Evolutionary conservation across 2,888 invertebrate species (phyloP), one percentile per base, ranked within the genome.

Genomic region (Macropis europaea): DNA sequence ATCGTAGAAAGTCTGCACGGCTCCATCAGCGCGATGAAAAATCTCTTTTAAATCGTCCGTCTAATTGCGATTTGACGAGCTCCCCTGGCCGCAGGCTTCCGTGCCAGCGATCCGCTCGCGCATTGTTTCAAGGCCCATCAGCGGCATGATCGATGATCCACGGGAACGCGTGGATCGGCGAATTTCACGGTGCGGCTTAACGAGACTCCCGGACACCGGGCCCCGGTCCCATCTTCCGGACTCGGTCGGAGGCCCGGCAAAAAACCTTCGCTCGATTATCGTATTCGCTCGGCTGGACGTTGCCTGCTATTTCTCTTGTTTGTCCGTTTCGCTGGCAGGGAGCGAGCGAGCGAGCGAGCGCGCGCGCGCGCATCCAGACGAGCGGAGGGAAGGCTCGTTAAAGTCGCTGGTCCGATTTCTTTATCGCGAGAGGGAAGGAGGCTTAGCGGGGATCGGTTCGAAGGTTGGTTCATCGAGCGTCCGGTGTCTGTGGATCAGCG

Each of bases 361-460:
- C 9, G 6, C 9, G 43, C n/a, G 32, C 11, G 47, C 7, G 22
- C 2, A 3, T 15, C 15, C 28, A 15, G n/a, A 7, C 17, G 15
- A 11, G 22, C 6, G 9, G 43, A 28, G 38, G 3, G 30, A 24
- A 17, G 57, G 63, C 73, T 81, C 77, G 80, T 80, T 79, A 82
- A 77, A 81, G 71, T 61, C 79, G 75, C 73, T 54, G 47, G 77
- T 63, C 70, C 75, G 77, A 84, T 86, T 84, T 84, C 86, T 86
- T 85, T 86, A 86, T 84, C 81, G 80, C 76, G 73, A 79, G 78
- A 81, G 59, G 62, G 62, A 68, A 62, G 60, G 45, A 53, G 67
- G 57, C 76, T 82, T 79, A 79, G 73, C 56, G 73, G 73, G 77
- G 77, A 82, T 82, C 81, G 82, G 79, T 75, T 81, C 73, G 66